phyloP scores from a whole-genome alignment of 2,888 invertebrate species.

The Troglohyphantes excavatus region DNA sequence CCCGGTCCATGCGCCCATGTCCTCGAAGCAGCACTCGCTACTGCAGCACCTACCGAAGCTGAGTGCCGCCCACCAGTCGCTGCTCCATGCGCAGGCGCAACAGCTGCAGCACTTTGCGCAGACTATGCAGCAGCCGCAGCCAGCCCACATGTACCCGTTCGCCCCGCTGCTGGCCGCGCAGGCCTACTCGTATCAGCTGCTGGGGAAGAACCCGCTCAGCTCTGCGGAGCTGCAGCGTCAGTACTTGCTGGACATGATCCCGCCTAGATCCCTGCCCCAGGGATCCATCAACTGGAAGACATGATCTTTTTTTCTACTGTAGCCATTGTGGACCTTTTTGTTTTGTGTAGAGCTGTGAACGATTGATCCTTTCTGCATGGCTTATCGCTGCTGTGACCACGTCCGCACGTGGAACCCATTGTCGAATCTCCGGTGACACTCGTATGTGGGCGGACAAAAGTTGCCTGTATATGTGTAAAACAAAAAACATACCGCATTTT shows the following conservation, averaged over 20 bases:
- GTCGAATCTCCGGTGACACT: constrained; percentile 78
- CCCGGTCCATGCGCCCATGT: constrained; percentile 70
- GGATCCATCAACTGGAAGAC: constrained; percentile 80
- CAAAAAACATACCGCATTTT: constrained; percentile 13
- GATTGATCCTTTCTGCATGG: constrained; percentile 62
- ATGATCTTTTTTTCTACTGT: constrained; percentile 77
- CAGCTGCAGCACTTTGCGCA: constrained; percentile 88
- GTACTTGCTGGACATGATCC: constrained; percentile 98
- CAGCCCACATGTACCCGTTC: constrained; percentile 90
- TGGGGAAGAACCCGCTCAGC: constrained; percentile 81
- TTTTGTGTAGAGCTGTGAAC: constrained; percentile 63
- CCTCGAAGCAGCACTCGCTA: constrained; percentile 81
- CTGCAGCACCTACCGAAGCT: constrained; percentile 80
- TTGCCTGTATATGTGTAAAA: constrained; percentile 50
- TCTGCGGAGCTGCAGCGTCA: constrained; percentile 89
- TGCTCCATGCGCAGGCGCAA: constrained; percentile 80
- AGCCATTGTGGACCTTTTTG: constrained; percentile 4
- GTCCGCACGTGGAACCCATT: constrained; percentile 6
- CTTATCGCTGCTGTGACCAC: constrained; percentile 46
- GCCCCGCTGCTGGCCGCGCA: constrained; percentile 87
- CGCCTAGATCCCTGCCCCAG: constrained; percentile 82
- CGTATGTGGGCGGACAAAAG: constrained; percentile 14
- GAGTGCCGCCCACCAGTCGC: constrained; percentile 80
- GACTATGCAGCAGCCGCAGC: constrained; percentile 87
- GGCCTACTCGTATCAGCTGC: constrained; percentile 83